These are phyloP conservation scores for Callorhinus ursinus DNA, from an alignment of 2,113 vertebrate species.

Conservation along the genomic window DNA sequence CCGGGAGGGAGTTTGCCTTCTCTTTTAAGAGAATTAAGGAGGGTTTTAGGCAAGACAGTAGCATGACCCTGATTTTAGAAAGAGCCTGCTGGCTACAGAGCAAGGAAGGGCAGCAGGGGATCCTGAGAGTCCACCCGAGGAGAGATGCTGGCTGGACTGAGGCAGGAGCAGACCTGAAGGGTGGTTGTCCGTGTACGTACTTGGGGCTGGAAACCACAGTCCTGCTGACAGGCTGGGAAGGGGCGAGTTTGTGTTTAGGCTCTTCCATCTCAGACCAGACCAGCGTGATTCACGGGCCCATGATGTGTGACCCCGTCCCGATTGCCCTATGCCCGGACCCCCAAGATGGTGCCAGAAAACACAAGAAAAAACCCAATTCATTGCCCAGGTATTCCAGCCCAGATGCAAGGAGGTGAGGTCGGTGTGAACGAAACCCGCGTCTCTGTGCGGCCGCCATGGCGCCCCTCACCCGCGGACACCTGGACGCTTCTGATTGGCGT, in stretches of 20 bases:
- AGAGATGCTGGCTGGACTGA: fast-evolving
- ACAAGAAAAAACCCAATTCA: background rate
- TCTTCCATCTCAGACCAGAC: background rate
- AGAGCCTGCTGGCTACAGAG: too few species aligned
- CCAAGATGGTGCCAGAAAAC: background rate
- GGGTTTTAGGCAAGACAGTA: background rate
- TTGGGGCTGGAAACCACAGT: background rate
- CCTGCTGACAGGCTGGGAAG: background rate
- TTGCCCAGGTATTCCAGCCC: background rate
- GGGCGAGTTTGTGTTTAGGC: too few species aligned
- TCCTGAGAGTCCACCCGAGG: fast-evolving
- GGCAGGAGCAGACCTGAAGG: fast-evolving
- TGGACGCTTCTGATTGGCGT: background rate
- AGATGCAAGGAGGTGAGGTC: background rate
- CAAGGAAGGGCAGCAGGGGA: background rate
- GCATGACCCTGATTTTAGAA: background rate
- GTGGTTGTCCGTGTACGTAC: fast-evolving
- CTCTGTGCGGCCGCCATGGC: fast-evolving
- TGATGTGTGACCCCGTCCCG: fast-evolving
- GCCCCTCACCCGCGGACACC: background rate
- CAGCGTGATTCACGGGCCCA: background rate
- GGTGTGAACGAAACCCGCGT: background rate
- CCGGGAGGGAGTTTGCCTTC: background rate
- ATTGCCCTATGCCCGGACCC: background rate
- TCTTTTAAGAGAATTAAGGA: background rate